Conservation (phyloP, 2,113 vertebrate genomes). For the Brienomyrus brachyistius region DNA sequence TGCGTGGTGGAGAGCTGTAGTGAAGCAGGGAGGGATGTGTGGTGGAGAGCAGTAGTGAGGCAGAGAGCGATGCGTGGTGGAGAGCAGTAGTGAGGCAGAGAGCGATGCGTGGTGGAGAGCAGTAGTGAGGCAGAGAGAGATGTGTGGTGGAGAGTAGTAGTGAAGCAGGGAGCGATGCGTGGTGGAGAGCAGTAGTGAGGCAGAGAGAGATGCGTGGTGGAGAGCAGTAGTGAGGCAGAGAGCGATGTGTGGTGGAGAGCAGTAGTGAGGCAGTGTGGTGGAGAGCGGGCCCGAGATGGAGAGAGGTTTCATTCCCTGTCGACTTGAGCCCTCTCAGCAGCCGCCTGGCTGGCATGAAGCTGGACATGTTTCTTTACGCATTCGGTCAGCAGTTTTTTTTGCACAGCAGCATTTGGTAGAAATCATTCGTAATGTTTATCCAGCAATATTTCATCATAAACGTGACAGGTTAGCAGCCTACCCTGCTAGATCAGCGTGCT, state of each 20-base stretch:
- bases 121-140: too few species aligned
- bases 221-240: too few species aligned
- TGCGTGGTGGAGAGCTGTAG: not conserved
- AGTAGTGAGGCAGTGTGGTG: not conserved
- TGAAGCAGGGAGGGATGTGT: too few species aligned
- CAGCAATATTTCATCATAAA: not conserved
- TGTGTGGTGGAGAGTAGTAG: too few species aligned
- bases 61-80: not conserved
- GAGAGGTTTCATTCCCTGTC: not conserved
- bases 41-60: too few species aligned
- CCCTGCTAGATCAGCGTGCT: not conserved
- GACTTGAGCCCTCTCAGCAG: not conserved
- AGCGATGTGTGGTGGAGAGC: not conserved
- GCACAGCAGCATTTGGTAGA: not conserved
- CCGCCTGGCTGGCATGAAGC: not conserved
- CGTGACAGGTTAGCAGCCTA: not conserved
- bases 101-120: too few species aligned
- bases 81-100: not conserved
- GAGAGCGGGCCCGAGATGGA: not conserved
- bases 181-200: too few species aligned
- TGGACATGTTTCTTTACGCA: not conserved
- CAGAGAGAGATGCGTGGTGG: too few species aligned
- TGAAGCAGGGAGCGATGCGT: too few species aligned
- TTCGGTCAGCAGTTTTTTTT: not conserved
- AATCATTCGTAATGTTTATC: not conserved